Conservation (phyloP, 2,113 vertebrate species). For the Charina bottae region DNA sequence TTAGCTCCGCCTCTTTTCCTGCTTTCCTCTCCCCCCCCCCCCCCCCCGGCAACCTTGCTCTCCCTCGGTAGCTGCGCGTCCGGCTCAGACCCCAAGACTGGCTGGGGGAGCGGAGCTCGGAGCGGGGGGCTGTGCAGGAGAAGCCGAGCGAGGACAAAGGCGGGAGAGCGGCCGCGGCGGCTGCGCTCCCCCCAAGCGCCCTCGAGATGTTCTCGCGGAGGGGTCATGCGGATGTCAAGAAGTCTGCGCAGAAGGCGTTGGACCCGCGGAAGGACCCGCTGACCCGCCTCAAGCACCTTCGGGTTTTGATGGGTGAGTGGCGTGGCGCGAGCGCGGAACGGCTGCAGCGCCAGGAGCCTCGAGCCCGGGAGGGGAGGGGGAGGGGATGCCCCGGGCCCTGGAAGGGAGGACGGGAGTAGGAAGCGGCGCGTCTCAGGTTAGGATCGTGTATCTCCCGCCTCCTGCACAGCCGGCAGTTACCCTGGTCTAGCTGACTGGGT, state of each 20-base stretch:
- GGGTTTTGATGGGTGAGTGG: constrained; percentile 1
- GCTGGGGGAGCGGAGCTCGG: background rate
- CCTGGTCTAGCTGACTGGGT: background rate
- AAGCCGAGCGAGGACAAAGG: background rate
- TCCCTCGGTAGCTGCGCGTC: background rate
- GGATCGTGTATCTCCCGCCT: background rate
- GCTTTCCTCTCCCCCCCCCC: background rate
- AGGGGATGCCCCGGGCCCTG: background rate
- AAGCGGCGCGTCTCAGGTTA: background rate
- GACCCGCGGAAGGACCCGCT: background rate
- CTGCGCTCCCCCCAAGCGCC: background rate
- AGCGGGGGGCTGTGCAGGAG: background rate
- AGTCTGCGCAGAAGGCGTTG: background rate
- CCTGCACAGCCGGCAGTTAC: background rate
- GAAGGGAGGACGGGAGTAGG: background rate
- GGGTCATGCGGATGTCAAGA: background rate
- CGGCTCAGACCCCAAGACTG: background rate
- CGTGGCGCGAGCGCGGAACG: background rate
- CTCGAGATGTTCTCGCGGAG: background rate
- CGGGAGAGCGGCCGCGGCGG: background rate
- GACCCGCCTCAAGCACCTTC: background rate
- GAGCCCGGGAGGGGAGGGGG: background rate
- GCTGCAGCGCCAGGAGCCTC: background rate
- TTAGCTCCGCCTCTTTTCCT: background rate
- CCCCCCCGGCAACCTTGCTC: background rate